These are phyloP conservation scores for Semnopithecus entellus DNA, from an alignment of 2,113 vertebrate genomes.

Conservation along the genomic window DNA sequence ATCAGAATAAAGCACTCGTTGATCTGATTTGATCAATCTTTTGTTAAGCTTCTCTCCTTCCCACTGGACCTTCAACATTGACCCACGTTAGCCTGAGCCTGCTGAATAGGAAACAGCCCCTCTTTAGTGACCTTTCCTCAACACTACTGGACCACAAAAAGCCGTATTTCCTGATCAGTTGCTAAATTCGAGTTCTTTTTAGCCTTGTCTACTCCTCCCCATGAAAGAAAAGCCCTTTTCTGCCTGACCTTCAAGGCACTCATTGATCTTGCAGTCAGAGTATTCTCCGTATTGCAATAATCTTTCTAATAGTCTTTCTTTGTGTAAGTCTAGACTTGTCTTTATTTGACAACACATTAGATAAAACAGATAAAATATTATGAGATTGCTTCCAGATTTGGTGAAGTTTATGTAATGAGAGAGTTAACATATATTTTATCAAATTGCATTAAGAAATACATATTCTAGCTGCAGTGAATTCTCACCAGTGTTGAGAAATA, in stretches of 20 bases:
- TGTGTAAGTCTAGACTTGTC: neutral
- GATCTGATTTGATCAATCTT: neutral
- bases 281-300: neutral
- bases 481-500: neutral
- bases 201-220: neutral
- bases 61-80: neutral
- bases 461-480: neutral
- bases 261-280: neutral
- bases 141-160: neutral
- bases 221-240: neutral
- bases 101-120: neutral
- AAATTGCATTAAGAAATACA: slow-evolving; percentile 50
- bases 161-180: neutral
- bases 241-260: neutral
- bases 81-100: neutral
- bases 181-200: neutral
- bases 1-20: neutral
- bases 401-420: slow-evolving; percentile 28
- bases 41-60: neutral
- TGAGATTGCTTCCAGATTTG: neutral
- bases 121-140: neutral
- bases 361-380: slow-evolving; percentile 24
- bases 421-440: slow-evolving; percentile 35
- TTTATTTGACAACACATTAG: neutral
- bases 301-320: neutral